Conservation (phyloP, 2,797 vertebrate genomes). For the Bradypodion pumilum region DNA sequence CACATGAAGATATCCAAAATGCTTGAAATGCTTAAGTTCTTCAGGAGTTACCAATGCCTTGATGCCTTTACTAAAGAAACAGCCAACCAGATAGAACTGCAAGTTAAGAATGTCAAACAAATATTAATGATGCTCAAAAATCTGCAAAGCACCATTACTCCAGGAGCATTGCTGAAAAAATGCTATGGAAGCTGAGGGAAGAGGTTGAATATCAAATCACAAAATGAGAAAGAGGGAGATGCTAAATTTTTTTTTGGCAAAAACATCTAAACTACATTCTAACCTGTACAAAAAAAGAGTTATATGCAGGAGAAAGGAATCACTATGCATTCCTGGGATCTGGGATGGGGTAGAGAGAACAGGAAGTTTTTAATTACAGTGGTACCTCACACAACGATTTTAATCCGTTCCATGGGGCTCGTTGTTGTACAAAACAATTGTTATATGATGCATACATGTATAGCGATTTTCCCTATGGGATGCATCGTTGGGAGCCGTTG, state of each 20-base stretch:
- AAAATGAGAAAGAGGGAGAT: background rate
- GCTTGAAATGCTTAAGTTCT: background rate
- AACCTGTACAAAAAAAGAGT: too few species aligned
- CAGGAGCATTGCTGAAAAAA: background rate
- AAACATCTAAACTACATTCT: background rate
- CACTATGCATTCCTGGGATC: too few species aligned
- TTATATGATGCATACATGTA: too few species aligned
- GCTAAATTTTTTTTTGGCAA: too few species aligned
- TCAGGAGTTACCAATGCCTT: background rate
- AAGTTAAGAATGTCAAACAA: background rate
- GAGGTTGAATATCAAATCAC: background rate
- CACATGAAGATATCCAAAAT: background rate
- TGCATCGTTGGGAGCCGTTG: too few species aligned
- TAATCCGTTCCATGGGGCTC: too few species aligned
- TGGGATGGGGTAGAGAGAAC: too few species aligned
- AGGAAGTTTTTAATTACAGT: too few species aligned
- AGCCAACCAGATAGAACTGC: background rate
- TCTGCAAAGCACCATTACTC: background rate
- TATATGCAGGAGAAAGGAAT: too few species aligned
- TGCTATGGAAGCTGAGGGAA: background rate
- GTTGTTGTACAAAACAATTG: too few species aligned
- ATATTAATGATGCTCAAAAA: background rate
- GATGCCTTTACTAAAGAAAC: background rate
- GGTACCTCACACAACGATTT: too few species aligned
- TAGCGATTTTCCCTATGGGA: too few species aligned